Evolutionary conservation across 2,888 invertebrate genomes (phyloP), one percentile per base, ranked within the genome.

Genomic region (Tenodera sinensis): DNA sequence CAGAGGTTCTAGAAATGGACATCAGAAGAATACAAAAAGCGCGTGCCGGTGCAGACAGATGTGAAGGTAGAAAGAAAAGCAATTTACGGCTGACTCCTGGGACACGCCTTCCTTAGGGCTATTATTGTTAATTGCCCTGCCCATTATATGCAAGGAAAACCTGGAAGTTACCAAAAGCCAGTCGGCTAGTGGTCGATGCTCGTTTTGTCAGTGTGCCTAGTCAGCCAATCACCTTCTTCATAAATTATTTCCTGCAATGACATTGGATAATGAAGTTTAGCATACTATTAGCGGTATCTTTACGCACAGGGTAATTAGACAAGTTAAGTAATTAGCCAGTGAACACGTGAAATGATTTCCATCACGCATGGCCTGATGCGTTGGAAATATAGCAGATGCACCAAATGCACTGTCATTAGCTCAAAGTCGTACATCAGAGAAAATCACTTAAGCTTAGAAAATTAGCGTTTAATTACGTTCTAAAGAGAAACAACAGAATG

Each of bases 111-210:
- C 28, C 86, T 71, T 28, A 86, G 2, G 30, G 81, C 86, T 47
- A 86, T 81, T 86, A 54, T 85, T 85, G 54, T 86, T 86, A 86
- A 86, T 86, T 86, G 86, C 81, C 28, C 81, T 20, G 30, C 85
- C 85, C 28, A 85, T 85, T 85, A 85, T 85, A 42, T 28, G 20
- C 54, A 71, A 25, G 54, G 20, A 71, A 71, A 71, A 71, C 54
- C 20, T 71, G 54, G 54, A 71, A 20, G 54, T 71, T 71, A 71
- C 54, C 54, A 71, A 71, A 71, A 71, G 54, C 54, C 54, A 71
- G 54, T 71, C 54, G 25, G 25, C 20, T 71, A 71, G 25, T 71
- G 54, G 54, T 71, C 20, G 4, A 20, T 71, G 54, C 3, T 20
- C 4, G 20, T 25, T 71, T 25, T 25, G 54, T 71, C 54, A 71